Conservation (phyloP, 1,140 invertebrate genomes). For the Zaprionus davidi region DNA sequence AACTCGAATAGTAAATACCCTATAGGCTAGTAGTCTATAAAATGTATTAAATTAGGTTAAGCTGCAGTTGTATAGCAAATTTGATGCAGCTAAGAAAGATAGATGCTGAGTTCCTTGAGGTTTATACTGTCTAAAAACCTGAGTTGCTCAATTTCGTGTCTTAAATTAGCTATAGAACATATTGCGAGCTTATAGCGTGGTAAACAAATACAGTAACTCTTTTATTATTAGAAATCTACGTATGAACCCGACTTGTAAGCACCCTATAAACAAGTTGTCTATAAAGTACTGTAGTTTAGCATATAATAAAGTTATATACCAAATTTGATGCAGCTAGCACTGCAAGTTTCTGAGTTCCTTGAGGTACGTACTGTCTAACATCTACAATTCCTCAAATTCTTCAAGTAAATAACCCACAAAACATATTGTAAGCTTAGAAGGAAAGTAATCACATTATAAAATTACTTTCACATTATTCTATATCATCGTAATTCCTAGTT, state of each 20-base stretch:
- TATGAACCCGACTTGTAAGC: not conserved
- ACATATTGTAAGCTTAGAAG: not conserved
- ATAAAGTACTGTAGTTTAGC: not conserved
- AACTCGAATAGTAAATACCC: conserved; percentile 8
- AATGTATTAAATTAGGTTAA: not conserved
- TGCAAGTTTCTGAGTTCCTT: not conserved
- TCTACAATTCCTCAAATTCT: too few species aligned
- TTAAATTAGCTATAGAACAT: not conserved
- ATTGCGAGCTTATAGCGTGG: not conserved
- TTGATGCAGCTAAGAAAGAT: not conserved
- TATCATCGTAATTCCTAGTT: not conserved
- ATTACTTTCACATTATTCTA: too few species aligned
- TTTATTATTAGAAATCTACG: too few species aligned
- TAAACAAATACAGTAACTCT: too few species aligned
- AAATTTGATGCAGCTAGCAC: not conserved
- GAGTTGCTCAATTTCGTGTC: not conserved
- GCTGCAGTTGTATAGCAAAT: not conserved
- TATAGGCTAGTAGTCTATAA: not conserved
- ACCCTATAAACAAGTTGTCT: not conserved
- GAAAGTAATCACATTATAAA: too few species aligned
- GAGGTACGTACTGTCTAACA: not conserved
- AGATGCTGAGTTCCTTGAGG: not conserved
- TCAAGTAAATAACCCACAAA: not conserved
- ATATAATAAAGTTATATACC: not conserved
- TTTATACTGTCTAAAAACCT: not conserved